Evolutionary conservation across 2,113 vertebrate genomes (phyloP).

Genomic region (Mesembrinibis cayennensis): DNA sequence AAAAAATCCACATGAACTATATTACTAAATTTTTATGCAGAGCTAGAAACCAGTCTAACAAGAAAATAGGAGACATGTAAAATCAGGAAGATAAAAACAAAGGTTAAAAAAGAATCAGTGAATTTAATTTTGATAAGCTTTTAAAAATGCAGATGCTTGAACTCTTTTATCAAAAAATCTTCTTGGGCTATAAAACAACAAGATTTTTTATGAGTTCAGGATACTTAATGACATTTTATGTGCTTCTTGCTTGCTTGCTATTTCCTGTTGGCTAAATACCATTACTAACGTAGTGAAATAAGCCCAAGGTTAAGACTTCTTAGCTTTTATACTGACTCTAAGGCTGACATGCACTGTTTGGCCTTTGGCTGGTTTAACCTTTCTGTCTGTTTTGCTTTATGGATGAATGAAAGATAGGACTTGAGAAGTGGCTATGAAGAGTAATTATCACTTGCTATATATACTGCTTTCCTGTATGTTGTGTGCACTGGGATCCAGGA

Average conservation of each 20-base stretch:
- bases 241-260: not conserved
- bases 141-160: not conserved
- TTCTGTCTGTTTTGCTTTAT: not conserved
- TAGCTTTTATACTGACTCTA: not conserved
- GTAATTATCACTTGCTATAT: not conserved
- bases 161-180: not conserved
- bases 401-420: not conserved
- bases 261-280: not conserved
- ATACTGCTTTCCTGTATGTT: not conserved
- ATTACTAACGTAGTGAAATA: not conserved
- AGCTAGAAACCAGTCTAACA: not conserved
- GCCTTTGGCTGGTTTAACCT: slow-evolving; percentile 5
- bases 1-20: not conserved
- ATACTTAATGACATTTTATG: not conserved
- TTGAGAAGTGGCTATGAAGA: not conserved
- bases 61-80: not conserved
- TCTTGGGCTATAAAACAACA: not conserved
- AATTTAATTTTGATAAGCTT: not conserved
- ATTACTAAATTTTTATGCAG: not conserved
- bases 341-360: not conserved
- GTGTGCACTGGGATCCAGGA: not conserved
- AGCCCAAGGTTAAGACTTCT: not conserved
- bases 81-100: not conserved
- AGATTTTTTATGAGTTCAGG: not conserved
- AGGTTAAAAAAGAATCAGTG: not conserved